Percentiles rank a stretch among this genome's conserved stretches.
Evolutionary conservation across 2,888 invertebrate genomes (phyloP).

Genomic region (Chloromyia formosa): DNA sequence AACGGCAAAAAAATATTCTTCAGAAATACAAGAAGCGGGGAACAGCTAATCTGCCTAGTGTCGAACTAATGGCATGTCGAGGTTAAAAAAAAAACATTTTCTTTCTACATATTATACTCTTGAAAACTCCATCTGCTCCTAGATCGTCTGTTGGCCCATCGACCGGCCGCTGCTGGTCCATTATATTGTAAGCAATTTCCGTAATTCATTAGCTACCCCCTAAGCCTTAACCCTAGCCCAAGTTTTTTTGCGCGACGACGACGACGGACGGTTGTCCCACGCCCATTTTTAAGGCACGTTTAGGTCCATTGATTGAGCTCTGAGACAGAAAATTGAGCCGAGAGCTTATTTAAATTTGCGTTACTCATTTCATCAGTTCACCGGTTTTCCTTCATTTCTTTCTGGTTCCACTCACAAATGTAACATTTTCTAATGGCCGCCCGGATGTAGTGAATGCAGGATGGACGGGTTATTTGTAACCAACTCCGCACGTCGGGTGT

Average conservation of each 20-base stretch:
- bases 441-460: background rate
- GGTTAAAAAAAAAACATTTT: background rate
- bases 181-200: slow-evolving; percentile 21
- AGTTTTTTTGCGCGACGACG: background rate
- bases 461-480: slow-evolving; percentile 13
- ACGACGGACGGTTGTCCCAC: too few species aligned
- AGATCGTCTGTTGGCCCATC: too few species aligned
- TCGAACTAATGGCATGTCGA: background rate
- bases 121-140: too few species aligned
- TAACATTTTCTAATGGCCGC: too few species aligned
- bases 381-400: too few species aligned
- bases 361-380: slow-evolving; percentile 20
- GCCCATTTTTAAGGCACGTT: background rate
- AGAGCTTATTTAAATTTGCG: slow-evolving; percentile 28
- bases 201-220: slow-evolving; percentile 24
- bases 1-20: background rate
- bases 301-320: slow-evolving; percentile 37
- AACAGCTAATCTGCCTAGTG: background rate
- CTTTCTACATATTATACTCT: background rate
- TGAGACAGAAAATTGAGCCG: slow-evolving; percentile 33
- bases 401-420: too few species aligned
- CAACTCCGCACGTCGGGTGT: background rate
- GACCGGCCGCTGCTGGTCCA: slow-evolving; percentile 1
- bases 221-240: background rate
- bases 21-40: slow-evolving; percentile 3